Conservation (phyloP, 1,140 invertebrate genomes). For the Nasonia longicornis region DNA sequence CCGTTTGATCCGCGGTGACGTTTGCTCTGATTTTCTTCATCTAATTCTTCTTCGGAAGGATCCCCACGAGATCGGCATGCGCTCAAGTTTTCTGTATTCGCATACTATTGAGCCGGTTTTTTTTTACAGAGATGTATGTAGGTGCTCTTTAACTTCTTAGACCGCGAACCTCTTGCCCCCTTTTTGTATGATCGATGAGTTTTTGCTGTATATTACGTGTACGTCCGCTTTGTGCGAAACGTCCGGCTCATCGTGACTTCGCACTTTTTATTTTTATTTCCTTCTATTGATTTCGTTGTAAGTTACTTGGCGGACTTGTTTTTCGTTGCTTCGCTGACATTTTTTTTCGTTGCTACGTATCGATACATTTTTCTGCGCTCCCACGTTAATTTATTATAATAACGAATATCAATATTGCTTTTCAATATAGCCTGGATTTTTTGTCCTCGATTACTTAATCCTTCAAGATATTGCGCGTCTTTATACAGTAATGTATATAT, state of each 20-base stretch:
- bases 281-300: constrained; percentile 13
- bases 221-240: constrained; percentile 1
- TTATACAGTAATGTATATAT: neutral
- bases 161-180: neutral
- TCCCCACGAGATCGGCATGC: too few relatives aligned
- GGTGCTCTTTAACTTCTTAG: neutral
- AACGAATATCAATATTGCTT: constrained; percentile 22
- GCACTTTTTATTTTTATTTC: constrained; percentile 23
- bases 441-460: neutral
- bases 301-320: neutral
- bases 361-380: neutral
- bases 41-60: neutral
- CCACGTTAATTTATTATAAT: neutral
- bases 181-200: constrained; percentile 12
- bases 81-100: neutral
- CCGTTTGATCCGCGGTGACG: too few relatives aligned
- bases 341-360: neutral
- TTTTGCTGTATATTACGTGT: constrained; percentile 9
- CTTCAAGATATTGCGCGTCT: neutral
- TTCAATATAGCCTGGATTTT: neutral
- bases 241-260: constrained; percentile 18
- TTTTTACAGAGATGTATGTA: neutral
- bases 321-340: neutral
- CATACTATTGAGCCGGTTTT: neutral
- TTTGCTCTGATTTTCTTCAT: constrained; percentile 21